Evolutionary conservation across 1,140 invertebrate genomes (phyloP).

Genomic region (Platyscapa corneri): DNA sequence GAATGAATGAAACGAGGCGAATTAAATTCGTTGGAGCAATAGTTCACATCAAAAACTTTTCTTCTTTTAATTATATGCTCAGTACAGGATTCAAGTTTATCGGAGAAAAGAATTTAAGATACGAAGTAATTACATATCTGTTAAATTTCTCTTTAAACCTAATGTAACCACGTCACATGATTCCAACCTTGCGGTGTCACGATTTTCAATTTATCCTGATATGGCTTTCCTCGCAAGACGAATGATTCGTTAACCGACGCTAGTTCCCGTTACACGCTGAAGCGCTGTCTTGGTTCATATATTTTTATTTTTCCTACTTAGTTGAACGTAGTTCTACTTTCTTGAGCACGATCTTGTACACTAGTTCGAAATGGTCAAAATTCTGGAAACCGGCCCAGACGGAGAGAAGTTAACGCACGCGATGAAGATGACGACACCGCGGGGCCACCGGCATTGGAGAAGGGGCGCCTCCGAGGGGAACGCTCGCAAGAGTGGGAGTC

Average conservation of each 20-base stretch:
- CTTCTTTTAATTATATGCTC: neutral
- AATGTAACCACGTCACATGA: neutral
- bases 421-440: neutral
- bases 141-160: neutral
- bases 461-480: neutral
- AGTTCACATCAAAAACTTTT: neutral
- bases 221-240: neutral
- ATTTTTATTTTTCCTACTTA: too few relatives aligned
- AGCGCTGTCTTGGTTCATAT: too few relatives aligned
- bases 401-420: neutral
- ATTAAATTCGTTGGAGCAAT: neutral
- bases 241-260: neutral
- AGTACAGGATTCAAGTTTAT: neutral
- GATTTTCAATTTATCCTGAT: slow-evolving; percentile 1
- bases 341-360: neutral
- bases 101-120: neutral
- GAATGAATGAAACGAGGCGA: neutral
- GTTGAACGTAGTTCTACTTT: neutral
- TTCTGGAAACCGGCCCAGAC: neutral
- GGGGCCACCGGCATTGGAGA: neutral
- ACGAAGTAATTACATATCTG: neutral
- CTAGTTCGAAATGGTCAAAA: neutral
- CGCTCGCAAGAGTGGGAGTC: slow-evolving; percentile 10
- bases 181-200: neutral
- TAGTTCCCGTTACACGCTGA: neutral